These are phyloP conservation scores for Buteo buteo DNA, from an alignment of 2,113 vertebrate genomes.

Conservation along the genomic window DNA sequence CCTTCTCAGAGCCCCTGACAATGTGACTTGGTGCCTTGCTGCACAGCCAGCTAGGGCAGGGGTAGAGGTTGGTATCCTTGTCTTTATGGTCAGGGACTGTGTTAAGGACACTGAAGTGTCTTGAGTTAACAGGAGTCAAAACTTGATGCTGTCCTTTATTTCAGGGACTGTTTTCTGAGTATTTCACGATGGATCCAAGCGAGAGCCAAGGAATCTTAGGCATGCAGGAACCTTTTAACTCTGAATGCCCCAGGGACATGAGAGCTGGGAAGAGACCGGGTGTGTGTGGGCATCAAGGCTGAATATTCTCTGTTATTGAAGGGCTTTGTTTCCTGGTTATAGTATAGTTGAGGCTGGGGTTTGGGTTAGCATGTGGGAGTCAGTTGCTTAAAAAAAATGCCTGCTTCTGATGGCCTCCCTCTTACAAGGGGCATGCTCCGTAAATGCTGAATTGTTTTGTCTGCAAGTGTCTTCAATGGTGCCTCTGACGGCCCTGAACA, in stretches of 20 bases:
- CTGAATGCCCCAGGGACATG: background rate
- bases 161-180: background rate
- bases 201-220: background rate
- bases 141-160: background rate
- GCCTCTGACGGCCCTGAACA: background rate
- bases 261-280: background rate
- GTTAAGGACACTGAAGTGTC: background rate
- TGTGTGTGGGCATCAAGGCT: background rate
- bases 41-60: background rate
- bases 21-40: background rate
- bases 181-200: background rate
- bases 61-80: background rate
- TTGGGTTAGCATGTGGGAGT: background rate
- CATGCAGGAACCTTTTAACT: background rate
- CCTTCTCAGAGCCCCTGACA: background rate
- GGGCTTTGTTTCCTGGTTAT: background rate
- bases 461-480: background rate
- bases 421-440: background rate
- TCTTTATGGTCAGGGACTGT: accelerated
- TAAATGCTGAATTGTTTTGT: background rate
- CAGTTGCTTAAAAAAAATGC: background rate
- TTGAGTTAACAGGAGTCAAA: background rate
- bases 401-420: background rate
- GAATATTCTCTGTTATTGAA: background rate
- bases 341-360: background rate